Base-by-base conservation (phyloP, 2,113 vertebrate species). In the Garra rufa region DNA sequence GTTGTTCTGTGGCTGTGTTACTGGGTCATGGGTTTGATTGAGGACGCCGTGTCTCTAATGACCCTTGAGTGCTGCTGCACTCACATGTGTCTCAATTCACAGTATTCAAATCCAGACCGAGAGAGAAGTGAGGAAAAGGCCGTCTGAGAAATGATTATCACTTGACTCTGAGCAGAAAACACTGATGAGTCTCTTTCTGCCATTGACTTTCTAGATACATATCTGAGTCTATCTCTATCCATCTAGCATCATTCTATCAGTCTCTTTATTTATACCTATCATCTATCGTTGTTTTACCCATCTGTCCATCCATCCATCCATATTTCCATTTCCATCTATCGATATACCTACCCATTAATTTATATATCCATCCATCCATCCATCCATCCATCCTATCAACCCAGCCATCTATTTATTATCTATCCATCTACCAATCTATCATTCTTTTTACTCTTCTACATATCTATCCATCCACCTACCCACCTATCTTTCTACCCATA, bases 101-200 rank as follows among this genome's bases (percentile, higher is more conserved):
- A 59, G 34, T 30, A 19, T 19, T 48, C 59, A 30, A 6, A 48
- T 30, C 44, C 24, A 80, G 41, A 30, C 8, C 0, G 11, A 61
- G 17, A n/a, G 59, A 65, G 6, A 17, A 38, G 28, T 7, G 19
- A 55, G 75, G 11, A n/a, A 4, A 38, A 28, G 57, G 9, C 13
- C 5, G 8, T 26, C 24, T 15, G 19, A 78, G 55, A 44, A 9
- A 17, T 3, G 5, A 63, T 65, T 30, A 44, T 79, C 41, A 28
- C 77, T 79, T 13, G 41, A 79, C n/a, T 63, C 14, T 7, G 44
- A 24, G n/a, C 57, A 28, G n/a, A 44, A 79, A 24, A 63, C n/a
- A 19, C 52, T 77, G 21, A 52, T 34, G 74, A 76, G 52, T 43
- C 50, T 55, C 28, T n/a, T 57, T 10, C 52, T 77, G 41, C 38